A percentile compares a stretch with the other conserved stretches of the same genome.
These are phyloP conservation scores for Crotalus helleri DNA, from an alignment of 2,113 vertebrate genomes.

Conservation along the genomic window DNA sequence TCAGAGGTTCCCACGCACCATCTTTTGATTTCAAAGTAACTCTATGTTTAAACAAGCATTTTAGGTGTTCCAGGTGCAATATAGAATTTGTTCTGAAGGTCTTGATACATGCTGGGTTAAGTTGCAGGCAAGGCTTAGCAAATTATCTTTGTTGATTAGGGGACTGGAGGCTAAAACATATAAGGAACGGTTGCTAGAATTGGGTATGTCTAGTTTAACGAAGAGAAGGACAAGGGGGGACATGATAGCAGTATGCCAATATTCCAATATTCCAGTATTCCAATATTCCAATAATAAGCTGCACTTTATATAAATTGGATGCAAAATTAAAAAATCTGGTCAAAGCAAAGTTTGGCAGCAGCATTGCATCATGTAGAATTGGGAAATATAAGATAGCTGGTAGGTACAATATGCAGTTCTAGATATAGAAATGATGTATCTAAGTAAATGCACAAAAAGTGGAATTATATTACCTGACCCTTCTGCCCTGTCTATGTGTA, in stretches of 20 bases:
- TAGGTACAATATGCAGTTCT: neutral
- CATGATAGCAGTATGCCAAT: too few species aligned
- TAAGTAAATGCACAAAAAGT: neutral
- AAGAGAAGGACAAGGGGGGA: too few species aligned
- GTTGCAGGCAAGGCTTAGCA: neutral
- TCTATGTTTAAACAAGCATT: neutral
- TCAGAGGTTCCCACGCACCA: too few species aligned
- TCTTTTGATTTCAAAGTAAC: neutral
- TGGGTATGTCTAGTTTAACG: too few species aligned
- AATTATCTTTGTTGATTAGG: neutral
- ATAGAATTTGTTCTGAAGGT: neutral
- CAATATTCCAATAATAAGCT: neutral
- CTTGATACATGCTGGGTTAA: neutral
- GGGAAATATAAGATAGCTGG: neutral
- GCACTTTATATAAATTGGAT: neutral
- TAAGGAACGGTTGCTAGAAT: too few species aligned
- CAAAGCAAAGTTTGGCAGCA: neutral
- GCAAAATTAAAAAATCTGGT: neutral
- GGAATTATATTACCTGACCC: neutral
- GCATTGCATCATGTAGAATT: neutral
- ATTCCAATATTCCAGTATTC: too few species aligned
- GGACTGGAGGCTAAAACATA: too few species aligned
- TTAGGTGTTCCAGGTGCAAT: neutral
- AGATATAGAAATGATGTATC: neutral
- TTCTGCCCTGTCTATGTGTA: neutral